Evolutionary conservation across 2,113 vertebrate genomes (phyloP).

Genomic region (Cephalopholis sonnerati): DNA sequence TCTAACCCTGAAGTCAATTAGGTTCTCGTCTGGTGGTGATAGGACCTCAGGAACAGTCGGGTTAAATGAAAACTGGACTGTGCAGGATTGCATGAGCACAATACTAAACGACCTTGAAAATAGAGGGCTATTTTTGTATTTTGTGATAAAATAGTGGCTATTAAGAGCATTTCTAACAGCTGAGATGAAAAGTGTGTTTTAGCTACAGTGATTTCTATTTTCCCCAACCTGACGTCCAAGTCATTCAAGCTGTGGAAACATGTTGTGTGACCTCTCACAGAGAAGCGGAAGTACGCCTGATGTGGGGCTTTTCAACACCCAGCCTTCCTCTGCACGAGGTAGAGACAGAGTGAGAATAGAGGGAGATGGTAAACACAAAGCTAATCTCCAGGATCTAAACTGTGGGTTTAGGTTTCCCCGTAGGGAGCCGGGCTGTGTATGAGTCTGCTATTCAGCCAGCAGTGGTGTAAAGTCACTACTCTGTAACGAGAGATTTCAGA

Average conservation of each 20-base stretch:
- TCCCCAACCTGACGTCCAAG: slow-evolving; percentile 9
- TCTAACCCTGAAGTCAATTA: slow-evolving; percentile 67
- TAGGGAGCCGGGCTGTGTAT: slow-evolving; percentile 39
- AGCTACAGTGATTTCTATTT: not conserved
- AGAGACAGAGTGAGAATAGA: slow-evolving; percentile 36
- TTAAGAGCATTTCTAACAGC: not conserved
- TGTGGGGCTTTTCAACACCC: slow-evolving; percentile 48
- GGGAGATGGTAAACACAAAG: slow-evolving; percentile 52
- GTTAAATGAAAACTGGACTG: slow-evolving; percentile 25
- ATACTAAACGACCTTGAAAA: slow-evolving; percentile 1
- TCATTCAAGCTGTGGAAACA: slow-evolving; percentile 56
- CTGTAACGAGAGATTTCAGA: slow-evolving; percentile 56
- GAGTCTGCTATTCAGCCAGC: slow-evolving; percentile 42
- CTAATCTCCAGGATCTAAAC: slow-evolving; percentile 67
- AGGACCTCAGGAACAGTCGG: slow-evolving; percentile 30
- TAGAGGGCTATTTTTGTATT: not conserved
- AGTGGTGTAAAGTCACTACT: slow-evolving; percentile 48
- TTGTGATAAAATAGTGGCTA: not conserved
- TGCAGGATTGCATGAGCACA: not conserved
- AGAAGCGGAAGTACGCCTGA: slow-evolving; percentile 25
- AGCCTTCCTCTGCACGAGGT: slow-evolving; percentile 13
- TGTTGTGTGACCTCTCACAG: slow-evolving; percentile 41
- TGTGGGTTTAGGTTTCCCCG: slow-evolving; percentile 64
- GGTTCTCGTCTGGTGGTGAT: slow-evolving; percentile 43
- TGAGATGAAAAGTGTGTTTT: not conserved